Base-by-base conservation (phyloP, 2,888 invertebrate genomes). In the Caenorhabditis zanzibari region DNA sequence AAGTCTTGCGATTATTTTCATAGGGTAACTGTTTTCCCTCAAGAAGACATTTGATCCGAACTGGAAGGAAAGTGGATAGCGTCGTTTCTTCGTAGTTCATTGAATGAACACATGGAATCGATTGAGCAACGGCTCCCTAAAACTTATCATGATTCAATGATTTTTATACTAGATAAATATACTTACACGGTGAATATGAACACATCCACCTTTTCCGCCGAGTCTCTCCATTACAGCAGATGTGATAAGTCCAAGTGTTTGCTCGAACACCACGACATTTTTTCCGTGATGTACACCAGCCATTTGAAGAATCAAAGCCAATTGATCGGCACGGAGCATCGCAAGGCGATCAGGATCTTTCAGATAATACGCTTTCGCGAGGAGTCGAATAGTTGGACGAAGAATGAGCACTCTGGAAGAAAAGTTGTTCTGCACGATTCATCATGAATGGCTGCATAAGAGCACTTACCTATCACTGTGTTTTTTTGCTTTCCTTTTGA, bases 241-340 rank as follows among this genome's bases (percentile, higher is more conserved):
- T 19, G 85, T 85, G 14, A 87, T 75, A 16, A 87, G 44, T 14
- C 88, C 88, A 22, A 82, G 82, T 14, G 76, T 75, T 68, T 86
- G 86, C 32, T 87, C 88, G 41, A 88, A 83, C 9, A 77, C 91
- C 14, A 84, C 38, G 9, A 87, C 85, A 47, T 85, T 92, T 59
- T 90, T 90, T 41, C 93, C 95, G 0, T 95, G 94, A 90, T 95
- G 95, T 10, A 98, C 94, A 90, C 97, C 96, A 0, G 95, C 95
- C 88, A 95, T 95, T 0, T 95, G 95, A 59, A 97, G 93, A 28
- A 98, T 95, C 93, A 97, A 97, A 0, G 97, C 96, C 38, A 99
- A 93, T 1, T 96, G 95, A 91, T 99, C 98, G 86, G 95, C 94
- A 44, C 98, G 94, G 63, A 98, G 87, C 77, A 74, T 86, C 2